These are phyloP conservation scores for Sesia bembeciformis DNA, from an alignment of 2,888 invertebrate genomes.

Conservation along the genomic window DNA sequence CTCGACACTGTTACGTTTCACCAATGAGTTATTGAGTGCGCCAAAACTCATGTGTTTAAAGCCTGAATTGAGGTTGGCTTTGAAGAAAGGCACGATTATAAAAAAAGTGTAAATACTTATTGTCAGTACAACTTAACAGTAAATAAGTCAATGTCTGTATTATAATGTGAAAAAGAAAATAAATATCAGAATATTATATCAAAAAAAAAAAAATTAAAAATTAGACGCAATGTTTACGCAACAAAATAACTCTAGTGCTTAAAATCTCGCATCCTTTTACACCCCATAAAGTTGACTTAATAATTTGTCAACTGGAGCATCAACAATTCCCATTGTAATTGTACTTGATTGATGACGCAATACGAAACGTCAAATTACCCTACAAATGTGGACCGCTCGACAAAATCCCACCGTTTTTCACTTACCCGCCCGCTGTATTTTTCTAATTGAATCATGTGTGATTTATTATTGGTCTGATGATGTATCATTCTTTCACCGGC, in stretches of 20 bases:
- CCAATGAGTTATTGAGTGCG: slow-evolving; percentile 72
- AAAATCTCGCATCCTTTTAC: neutral
- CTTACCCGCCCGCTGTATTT: slow-evolving; percentile 48
- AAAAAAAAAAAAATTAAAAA: no score
- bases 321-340: slow-evolving; percentile 36
- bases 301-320: slow-evolving; percentile 1
- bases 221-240: no score
- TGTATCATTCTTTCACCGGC: slow-evolving; percentile 73
- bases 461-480: slow-evolving; percentile 74
- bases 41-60: slow-evolving; percentile 53
- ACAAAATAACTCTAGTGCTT: no score
- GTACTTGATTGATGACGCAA: slow-evolving; percentile 64
- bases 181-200: no score
- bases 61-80: slow-evolving; percentile 5
- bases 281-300: neutral
- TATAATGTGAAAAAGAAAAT: no score
- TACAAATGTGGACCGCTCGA: slow-evolving; percentile 42
- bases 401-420: slow-evolving; percentile 51
- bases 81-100: neutral
- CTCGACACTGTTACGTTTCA: slow-evolving; percentile 51
- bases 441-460: slow-evolving; percentile 74
- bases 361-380: slow-evolving; percentile 64
- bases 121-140: no score
- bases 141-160: no score
- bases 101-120: no score